Evolutionary conservation across 1,140 invertebrate species (phyloP).

Genomic region (Zaprionus ornatus): DNA sequence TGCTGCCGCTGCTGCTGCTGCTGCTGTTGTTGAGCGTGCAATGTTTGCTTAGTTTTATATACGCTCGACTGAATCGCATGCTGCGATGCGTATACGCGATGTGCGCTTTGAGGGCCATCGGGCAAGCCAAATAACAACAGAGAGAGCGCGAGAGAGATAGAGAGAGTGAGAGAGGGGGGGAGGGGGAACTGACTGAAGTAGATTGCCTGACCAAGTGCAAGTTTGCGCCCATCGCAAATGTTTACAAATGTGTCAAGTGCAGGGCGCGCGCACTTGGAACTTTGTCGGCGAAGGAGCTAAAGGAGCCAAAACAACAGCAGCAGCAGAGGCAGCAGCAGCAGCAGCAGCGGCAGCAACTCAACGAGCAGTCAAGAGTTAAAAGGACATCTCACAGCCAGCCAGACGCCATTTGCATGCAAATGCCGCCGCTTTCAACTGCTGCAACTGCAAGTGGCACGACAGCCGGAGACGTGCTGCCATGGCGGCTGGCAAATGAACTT

Average conservation of each 20-base stretch:
- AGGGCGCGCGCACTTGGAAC: conserved; percentile 23
- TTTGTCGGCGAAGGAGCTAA: conserved; percentile 2
- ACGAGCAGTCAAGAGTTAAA: conserved; percentile 60
- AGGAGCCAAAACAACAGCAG: conserved; percentile 26
- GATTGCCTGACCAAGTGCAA: conserved; percentile 18
- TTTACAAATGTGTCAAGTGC: conserved; percentile 69
- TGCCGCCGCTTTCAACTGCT: conserved; percentile 15
- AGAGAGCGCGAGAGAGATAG: neutral
- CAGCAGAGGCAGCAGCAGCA: conserved; percentile 15
- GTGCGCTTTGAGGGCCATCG: neutral
- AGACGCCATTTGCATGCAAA: conserved; percentile 72
- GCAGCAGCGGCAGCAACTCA: conserved; percentile 20
- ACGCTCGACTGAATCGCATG: conserved; percentile 12
- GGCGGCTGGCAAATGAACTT: conserved; percentile 70
- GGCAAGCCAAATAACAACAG: neutral
- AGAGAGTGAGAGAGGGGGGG: neutral
- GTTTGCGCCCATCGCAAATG: conserved; percentile 34
- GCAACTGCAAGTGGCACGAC: conserved; percentile 39
- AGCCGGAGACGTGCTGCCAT: conserved; percentile 46
- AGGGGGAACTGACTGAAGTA: neutral
- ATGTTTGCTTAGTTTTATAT: conserved; percentile 52
- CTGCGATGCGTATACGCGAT: conserved; percentile 37
- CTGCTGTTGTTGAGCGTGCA: conserved; percentile 5
- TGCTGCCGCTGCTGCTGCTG: no score
- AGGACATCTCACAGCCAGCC: conserved; percentile 44